Evolutionary conservation across 2,888 invertebrate genomes (phyloP).

Genomic region (Bombylius discolor): DNA sequence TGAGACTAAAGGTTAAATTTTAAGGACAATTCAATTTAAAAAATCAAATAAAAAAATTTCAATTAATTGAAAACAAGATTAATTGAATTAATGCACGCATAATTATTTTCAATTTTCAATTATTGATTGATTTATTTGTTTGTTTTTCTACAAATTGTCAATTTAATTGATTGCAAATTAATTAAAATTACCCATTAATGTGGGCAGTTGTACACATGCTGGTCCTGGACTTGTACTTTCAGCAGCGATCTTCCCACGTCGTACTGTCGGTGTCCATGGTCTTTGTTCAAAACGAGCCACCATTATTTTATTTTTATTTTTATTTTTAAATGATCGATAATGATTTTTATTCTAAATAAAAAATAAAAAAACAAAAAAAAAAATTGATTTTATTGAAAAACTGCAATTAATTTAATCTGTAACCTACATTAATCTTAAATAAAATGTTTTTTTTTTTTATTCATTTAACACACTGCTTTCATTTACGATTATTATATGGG

Average conservation of each 20-base stretch:
- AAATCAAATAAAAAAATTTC: too few species aligned
- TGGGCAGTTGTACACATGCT: slow-evolving; percentile 68
- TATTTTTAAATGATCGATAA: slow-evolving; percentile 16
- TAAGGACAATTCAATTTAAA: background rate
- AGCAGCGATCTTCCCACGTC: slow-evolving; percentile 78
- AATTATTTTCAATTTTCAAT: too few species aligned
- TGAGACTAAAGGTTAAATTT: background rate
- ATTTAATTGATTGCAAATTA: too few species aligned
- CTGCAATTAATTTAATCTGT: too few species aligned
- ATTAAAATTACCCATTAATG: slow-evolving; percentile 57
- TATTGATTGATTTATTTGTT: too few species aligned
- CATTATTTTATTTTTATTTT: slow-evolving; percentile 25
- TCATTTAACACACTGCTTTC: too few species aligned
- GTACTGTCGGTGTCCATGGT: slow-evolving; percentile 81
- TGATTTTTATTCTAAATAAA: background rate
- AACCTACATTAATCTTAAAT: too few species aligned
- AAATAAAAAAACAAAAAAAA: background rate
- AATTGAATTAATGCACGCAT: too few species aligned
- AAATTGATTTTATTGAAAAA: background rate
- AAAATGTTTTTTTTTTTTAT: too few species aligned
- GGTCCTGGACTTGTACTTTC: slow-evolving; percentile 79
- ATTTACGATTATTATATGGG: too few species aligned
- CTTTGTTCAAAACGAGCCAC: slow-evolving; percentile 61
- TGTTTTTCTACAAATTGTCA: too few species aligned
- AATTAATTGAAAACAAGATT: too few species aligned